Conservation (phyloP, 2,888 invertebrate genomes). For the Belgica antarctica region DNA sequence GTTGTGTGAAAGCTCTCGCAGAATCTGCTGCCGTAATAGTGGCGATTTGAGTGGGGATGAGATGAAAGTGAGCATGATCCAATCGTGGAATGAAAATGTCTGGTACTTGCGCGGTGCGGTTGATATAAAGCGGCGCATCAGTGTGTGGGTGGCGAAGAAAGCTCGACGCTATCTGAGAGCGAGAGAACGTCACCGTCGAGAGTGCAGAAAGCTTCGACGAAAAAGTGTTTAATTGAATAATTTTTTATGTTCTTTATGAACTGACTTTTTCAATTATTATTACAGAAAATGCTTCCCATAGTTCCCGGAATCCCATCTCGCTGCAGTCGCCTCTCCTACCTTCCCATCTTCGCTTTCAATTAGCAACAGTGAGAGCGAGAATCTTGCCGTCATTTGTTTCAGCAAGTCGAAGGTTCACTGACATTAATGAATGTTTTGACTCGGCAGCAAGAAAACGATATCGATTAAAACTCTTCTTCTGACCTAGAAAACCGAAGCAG, state of each 20-base stretch:
- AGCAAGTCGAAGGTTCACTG: conserved; percentile 35
- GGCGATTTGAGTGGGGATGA: conserved; percentile 21
- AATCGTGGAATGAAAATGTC: conserved; percentile 42
- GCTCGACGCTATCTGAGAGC: neutral
- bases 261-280: neutral
- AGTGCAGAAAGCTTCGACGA: neutral
- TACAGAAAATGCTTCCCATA: no score
- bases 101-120: conserved; percentile 37
- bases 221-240: neutral
- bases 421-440: conserved; percentile 44
- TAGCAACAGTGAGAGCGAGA: neutral
- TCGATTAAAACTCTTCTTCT: conserved; percentile 43
- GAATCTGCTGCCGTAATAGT: neutral
- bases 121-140: neutral
- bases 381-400: conserved; percentile 2
- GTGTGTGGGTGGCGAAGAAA: neutral
- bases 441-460: conserved; percentile 18
- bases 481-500: conserved; percentile 44
- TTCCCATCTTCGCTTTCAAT: conserved; percentile 4
- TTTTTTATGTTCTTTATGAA: neutral
- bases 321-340: no score
- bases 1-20: conserved; percentile 30
- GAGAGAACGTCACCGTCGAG: neutral
- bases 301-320: no score
- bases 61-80: conserved; percentile 25